Percentiles rank a stretch among this genome's conserved stretches.
Conservation (phyloP, 2,888 invertebrate species). For the Polietes domitor region DNA sequence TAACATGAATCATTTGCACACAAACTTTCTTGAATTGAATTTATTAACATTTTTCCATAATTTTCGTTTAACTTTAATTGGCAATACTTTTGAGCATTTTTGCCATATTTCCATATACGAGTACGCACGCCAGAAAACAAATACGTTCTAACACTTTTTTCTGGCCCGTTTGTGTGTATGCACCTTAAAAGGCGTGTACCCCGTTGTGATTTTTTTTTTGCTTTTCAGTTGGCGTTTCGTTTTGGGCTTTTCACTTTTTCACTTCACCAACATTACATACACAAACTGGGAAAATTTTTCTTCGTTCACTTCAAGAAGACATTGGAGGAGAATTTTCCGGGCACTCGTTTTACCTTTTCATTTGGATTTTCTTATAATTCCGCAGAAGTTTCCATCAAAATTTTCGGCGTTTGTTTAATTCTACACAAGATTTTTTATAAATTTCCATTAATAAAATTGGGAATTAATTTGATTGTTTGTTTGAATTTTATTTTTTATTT, state of each 20-base stretch:
- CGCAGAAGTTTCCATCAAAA: background rate
- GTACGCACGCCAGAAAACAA: background rate
- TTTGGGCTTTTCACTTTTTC: constrained; percentile 62
- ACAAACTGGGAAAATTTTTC: constrained; percentile 46
- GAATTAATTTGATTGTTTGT: constrained; percentile 9
- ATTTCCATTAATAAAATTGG: constrained; percentile 12
- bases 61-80: background rate
- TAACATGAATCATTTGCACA: constrained; percentile 1
- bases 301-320: constrained; percentile 45
- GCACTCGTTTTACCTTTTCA: constrained; percentile 22
- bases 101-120: constrained; percentile 34
- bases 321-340: constrained; percentile 20
- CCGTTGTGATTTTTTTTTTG: constrained; percentile 57
- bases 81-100: constrained; percentile 4
- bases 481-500: constrained; percentile 21
- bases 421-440: background rate
- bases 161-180: constrained; percentile 64
- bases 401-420: constrained; percentile 17
- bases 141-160: constrained; percentile 18
- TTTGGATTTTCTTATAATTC: constrained; percentile 13
- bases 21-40: constrained; percentile 2
- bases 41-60: constrained; percentile 14
- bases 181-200: constrained; percentile 72
- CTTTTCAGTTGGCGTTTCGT: constrained; percentile 6
- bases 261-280: constrained; percentile 39